A percentile compares a stretch with the other conserved stretches of the same genome.
These are phyloP conservation scores for Drosophila bocqueti DNA, from an alignment of 1,140 invertebrate species.

Conservation along the genomic window DNA sequence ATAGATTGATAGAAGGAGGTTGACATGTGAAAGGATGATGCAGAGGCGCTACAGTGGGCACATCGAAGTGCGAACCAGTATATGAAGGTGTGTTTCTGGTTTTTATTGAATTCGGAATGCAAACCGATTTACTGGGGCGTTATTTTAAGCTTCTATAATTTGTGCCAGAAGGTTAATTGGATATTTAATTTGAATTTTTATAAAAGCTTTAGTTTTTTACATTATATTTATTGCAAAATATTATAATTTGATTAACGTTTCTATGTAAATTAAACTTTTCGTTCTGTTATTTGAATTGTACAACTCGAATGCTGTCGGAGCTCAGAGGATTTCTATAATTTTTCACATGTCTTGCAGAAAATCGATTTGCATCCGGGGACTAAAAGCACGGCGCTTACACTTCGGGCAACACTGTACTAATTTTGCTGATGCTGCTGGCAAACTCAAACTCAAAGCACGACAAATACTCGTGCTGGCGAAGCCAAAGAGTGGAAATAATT, in stretches of 20 bases:
- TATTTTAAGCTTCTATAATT: too few species aligned
- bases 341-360: slow-evolving; percentile 3
- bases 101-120: slow-evolving; percentile 11
- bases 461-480: slow-evolving; percentile 48
- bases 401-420: slow-evolving; percentile 44
- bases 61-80: slow-evolving; percentile 50
- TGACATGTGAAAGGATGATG: slow-evolving; percentile 6
- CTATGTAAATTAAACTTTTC: background rate
- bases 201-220: background rate
- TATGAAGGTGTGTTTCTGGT: slow-evolving; percentile 33
- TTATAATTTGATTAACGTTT: background rate
- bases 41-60: slow-evolving; percentile 60
- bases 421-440: slow-evolving; percentile 70
- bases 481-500: slow-evolving; percentile 66
- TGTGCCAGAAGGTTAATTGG: background rate
- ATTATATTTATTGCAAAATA: background rate
- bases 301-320: background rate
- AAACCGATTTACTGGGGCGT: slow-evolving; percentile 26
- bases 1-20: slow-evolving; percentile 21
- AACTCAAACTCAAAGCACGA: slow-evolving; percentile 53
- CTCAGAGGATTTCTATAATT: background rate
- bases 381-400: slow-evolving; percentile 68
- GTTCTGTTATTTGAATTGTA: background rate
- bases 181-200: background rate
- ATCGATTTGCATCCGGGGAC: slow-evolving; percentile 37